Evolutionary conservation across 2,113 vertebrate species (phyloP), one percentile per base, ranked within the genome.

Genomic region (Pomatorhinus ruficollis): DNA sequence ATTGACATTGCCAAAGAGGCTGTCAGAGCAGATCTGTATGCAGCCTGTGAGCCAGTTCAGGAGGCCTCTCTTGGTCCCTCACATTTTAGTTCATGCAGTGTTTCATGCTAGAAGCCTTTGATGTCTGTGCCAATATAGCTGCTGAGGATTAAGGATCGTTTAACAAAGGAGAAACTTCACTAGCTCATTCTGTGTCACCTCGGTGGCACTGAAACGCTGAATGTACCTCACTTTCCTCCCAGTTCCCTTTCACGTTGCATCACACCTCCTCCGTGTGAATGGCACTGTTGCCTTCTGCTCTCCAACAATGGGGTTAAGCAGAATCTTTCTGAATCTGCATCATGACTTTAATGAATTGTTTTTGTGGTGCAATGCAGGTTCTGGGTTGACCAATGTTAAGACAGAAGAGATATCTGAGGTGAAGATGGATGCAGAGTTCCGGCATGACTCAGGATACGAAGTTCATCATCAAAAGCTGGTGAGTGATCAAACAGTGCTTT

Each of bases 401-500:
- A 99, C 99, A 40, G 99, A 99, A 53, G 98, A 99, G 72, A 95
- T 99, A 61, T 99, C 99, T 12, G 99, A 99, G 94, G 97, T 99
- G 91, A 98, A 98, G 93, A 99, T 99, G 99, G 99, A 99, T 74
- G 98, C 99, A 0, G 99, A 99, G 87, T 99, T 99, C 94, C 98
- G 98, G 50, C 99, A 99, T 88, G 98, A 99, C 92, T 98, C 99
- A 7, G 99, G 99, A 49, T 99, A 99, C 14, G 99, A 99, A 97
- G 99, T 99, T 81, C 99, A 99, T 97, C 99, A 99, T 97, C 99
- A 99, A 95, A 99, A 99, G 97, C 97, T 99, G 98, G 99, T 99
- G 96, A 79, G 97, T 90, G 39, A 65, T 44, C 21, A 42, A 20
- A 19, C 15, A 28, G 21, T 9, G 33, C 30, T 89, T 86, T 91